phyloP scores from a whole-genome alignment of 2,113 vertebrate genomes.

The Pseudonaja textilis region DNA sequence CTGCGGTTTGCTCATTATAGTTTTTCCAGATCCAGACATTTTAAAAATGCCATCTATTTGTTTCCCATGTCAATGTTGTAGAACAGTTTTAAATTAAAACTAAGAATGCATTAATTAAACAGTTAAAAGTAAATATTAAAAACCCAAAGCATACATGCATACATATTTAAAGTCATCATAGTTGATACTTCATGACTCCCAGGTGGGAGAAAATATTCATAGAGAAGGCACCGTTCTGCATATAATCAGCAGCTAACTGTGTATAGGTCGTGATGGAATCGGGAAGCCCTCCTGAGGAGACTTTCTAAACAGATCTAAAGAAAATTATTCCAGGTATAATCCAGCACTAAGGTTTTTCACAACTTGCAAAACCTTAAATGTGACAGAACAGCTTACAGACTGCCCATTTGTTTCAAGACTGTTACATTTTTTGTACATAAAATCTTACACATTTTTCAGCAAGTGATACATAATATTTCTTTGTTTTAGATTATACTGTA shows the following conservation, averaged over 20 bases:
- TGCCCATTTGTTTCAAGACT: not conserved
- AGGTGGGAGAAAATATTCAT: not conserved
- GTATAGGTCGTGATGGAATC: not conserved
- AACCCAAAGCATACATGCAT: not conserved
- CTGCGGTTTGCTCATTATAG: not conserved
- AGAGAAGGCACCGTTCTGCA: not conserved
- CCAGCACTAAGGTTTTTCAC: not conserved
- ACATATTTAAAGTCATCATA: no score
- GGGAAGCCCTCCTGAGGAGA: not conserved
- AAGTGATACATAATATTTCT: slow-evolving; percentile 5
- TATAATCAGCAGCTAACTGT: not conserved
- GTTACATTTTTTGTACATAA: not conserved
- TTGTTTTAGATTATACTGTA: slow-evolving; percentile 88
- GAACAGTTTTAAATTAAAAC: not conserved
- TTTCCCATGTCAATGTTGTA: not conserved
- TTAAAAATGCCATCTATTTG: not conserved
- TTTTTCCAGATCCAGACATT: not conserved
- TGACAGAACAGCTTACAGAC: not conserved
- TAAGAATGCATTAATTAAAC: not conserved
- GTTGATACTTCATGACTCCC: not conserved
- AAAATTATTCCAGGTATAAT: not conserved
- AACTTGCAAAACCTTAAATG: not conserved
- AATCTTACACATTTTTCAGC: not conserved
- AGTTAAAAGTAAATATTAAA: not conserved
- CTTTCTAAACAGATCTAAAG: not conserved